Evolutionary conservation across 2,113 vertebrate species (phyloP), one percentile per base, ranked within the genome.

Genomic region (Anhinga rufa): DNA sequence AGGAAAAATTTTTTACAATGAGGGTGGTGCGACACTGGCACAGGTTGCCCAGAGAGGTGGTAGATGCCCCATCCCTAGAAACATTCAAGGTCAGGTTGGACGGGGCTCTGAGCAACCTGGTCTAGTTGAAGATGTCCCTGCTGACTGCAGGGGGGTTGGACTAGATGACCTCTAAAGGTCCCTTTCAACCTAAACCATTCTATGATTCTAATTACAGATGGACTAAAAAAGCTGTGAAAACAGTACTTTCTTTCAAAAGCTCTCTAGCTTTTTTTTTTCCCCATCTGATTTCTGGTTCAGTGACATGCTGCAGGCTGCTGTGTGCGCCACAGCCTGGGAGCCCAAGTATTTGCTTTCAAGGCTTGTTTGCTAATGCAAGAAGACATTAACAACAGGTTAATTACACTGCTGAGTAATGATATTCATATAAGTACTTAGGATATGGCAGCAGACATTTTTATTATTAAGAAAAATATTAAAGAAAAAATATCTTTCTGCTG

Each of bases 211-310:
- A 40, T 40, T 44, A 44, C 42, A 6, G 42, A 44, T 44, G 42
- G 42, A 44, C 42, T 44, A 44, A 52, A 52, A 54, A 70, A 44
- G 17, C 44, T 64, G 29, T 34, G 18, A 87, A 68, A 90, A 52
- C 19, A 72, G 25, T n/a, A 19, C 20, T 72, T 93, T 32, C 32
- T 54, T 54, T 52, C 40, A 31, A 2, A 71, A 82, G 22, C 36
- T 82, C 12, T 54, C 26, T 20, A 36, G 17, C 5, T 34, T 54
- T 46, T 42, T 13, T 6, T 46, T 2, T 3, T 2, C 1, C 9
- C 19, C 1, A 0, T 60, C 19, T 4, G 4, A 3, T 87, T 85
- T 14, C n/a, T 62, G 19, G 24, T 64, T 64, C 5, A 2, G 25
- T 24, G 58, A 24, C 5, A 9, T 48, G 42, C 36, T 74, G 21